Percentiles rank a stretch among this genome's conserved stretches.
These are phyloP conservation scores for Tragelaphus imberbis DNA, from an alignment of 2,113 vertebrate genomes.

Conservation along the genomic window DNA sequence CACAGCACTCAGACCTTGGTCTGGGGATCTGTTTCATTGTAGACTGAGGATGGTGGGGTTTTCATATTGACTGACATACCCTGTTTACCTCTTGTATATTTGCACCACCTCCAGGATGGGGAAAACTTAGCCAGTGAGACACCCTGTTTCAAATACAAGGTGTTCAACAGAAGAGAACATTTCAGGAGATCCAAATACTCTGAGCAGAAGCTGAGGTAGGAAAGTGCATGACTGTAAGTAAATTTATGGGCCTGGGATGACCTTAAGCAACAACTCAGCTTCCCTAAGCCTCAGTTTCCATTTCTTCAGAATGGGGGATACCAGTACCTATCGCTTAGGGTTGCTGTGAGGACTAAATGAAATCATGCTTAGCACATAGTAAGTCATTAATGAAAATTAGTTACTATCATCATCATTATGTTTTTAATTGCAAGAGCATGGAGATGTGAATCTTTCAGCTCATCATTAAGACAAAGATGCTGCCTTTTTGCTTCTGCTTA, in stretches of 20 bases:
- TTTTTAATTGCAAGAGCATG: background rate
- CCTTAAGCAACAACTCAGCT: background rate
- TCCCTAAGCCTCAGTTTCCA: background rate
- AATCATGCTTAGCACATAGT: background rate
- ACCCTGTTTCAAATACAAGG: background rate
- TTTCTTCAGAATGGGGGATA: background rate
- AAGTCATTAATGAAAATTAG: background rate
- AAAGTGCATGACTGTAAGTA: background rate
- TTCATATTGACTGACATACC: background rate
- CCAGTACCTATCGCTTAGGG: no score
- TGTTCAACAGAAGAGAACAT: background rate
- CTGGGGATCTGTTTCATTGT: background rate
- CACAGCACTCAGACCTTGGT: background rate
- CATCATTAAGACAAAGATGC: background rate
- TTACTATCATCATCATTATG: background rate
- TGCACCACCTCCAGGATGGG: background rate
- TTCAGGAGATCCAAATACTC: background rate
- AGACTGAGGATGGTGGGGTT: background rate
- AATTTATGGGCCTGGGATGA: background rate
- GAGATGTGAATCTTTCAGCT: background rate
- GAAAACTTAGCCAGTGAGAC: background rate
- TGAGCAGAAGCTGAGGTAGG: background rate
- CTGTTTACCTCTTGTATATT: rapidly evolving
- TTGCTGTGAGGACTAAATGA: background rate
- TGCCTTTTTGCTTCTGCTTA: background rate